Conservation (phyloP, 2,888 invertebrate genomes). For the Microchrysa polita region DNA sequence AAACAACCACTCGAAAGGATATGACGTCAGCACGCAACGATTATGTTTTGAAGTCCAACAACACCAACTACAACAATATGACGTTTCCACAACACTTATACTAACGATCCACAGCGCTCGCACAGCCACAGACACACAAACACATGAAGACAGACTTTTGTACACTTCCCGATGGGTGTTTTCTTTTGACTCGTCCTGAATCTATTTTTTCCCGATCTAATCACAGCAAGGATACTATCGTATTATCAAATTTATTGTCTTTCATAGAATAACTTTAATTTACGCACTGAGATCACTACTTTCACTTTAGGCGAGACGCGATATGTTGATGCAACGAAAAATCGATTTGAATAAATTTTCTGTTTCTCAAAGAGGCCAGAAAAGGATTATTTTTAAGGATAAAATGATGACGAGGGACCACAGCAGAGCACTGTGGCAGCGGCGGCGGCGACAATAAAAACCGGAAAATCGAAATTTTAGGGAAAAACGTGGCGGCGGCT, state of each 20-base stretch:
- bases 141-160: constrained; percentile 12
- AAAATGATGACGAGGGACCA: constrained; percentile 19
- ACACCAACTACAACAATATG: constrained; percentile 16
- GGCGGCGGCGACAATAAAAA: constrained; percentile 34
- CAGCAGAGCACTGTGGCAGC: constrained; percentile 18
- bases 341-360: constrained; percentile 6
- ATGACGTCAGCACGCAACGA: constrained; percentile 37
- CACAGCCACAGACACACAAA: neutral
- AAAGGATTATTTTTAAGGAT: constrained; percentile 17
- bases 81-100: constrained; percentile 31
- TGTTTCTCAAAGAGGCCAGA: constrained; percentile 2
- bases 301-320: neutral
- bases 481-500: constrained; percentile 29
- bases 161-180: constrained; percentile 12
- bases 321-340: neutral
- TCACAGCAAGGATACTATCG: constrained; percentile 4
- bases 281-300: constrained; percentile 13
- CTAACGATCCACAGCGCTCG: neutral
- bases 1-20: constrained; percentile 23
- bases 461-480: constrained; percentile 45
- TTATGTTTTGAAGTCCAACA: constrained; percentile 31
- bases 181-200: constrained; percentile 8
- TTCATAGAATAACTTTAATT: neutral
- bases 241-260: constrained; percentile 31
- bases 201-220: constrained; percentile 6